phyloP scores from a whole-genome alignment of 2,113 vertebrate genomes.

The Thamnaconus septentrionalis region DNA sequence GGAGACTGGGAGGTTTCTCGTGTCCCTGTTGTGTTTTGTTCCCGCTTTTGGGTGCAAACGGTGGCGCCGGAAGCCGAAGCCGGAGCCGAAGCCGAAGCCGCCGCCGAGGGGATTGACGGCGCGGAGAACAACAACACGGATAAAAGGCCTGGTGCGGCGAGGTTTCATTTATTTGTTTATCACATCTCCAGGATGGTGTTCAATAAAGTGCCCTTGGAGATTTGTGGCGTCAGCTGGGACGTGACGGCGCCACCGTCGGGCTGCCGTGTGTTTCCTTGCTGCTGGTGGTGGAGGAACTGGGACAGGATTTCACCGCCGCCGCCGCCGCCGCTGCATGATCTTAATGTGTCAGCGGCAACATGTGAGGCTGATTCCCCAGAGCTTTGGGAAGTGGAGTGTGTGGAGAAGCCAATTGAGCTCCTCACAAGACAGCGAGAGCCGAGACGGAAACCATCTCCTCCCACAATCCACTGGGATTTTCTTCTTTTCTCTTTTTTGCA shows the following conservation, averaged over 20 bases:
- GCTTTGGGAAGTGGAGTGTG: constrained; percentile 7
- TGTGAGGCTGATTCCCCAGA: constrained; percentile 23
- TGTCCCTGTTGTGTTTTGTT: constrained; percentile 8
- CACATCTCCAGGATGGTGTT: constrained; percentile 47
- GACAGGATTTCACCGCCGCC: constrained; percentile 16
- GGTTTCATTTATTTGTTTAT: constrained; percentile 57
- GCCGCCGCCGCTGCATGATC: constrained; percentile 6
- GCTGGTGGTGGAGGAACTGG: constrained; percentile 49
- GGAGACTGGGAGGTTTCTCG: constrained; percentile 5
- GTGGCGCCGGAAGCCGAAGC: neutral
- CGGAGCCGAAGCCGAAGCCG: constrained; percentile 3
- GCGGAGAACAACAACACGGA: constrained; percentile 24
- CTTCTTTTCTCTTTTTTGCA: too few relatives aligned
- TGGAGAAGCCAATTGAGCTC: constrained; percentile 19
- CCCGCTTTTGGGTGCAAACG: constrained; percentile 15
- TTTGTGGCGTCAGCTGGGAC: constrained; percentile 40
- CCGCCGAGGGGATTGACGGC: constrained; percentile 20
- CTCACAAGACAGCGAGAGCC: neutral
- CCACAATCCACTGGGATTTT: too few relatives aligned
- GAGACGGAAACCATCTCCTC: too few relatives aligned
- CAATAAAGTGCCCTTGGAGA: constrained; percentile 58
- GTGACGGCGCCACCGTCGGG: constrained; percentile 19
- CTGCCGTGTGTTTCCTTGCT: constrained; percentile 13
- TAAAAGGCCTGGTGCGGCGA: constrained; percentile 29
- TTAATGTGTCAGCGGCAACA: constrained; percentile 48